Base-by-base conservation (phyloP, 2,888 invertebrate genomes). In the Linyphia triangularis region DNA sequence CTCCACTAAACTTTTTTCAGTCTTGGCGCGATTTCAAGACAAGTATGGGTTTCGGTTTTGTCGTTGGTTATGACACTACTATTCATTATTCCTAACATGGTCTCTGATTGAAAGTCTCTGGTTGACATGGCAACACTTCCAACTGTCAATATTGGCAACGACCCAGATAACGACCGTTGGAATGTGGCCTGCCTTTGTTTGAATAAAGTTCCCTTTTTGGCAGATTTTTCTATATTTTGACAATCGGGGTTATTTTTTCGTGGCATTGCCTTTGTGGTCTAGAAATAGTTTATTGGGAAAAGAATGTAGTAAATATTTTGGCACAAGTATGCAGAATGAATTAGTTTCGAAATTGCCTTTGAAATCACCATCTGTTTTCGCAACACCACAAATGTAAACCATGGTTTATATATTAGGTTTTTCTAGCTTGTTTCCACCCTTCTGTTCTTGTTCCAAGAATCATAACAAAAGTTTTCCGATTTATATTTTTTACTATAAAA, bases 91-190 rank as follows among this genome's bases (percentile, higher is more conserved):
- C 16, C 26, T 19, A 24, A 30, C 69, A 16, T 22, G 0, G 30
- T 51, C n/a, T 26, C 43, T 79, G 63, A 85, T 85, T 78, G 77
- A 72, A 51, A 78, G 63, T 61, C 40, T 40, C 9, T 13, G 4
- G 77, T 85, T 61, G 16, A 51, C 72, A 85, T 77, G 85, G 72
- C 16, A 63, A 85, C 85, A 37, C 40, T 13, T 61, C 28, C 33
- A 72, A 61, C 63, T 85, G 43, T 79, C 72, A 79, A 70, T 85
- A 78, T 63, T 85, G 78, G 85, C 70, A 85, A 43, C 69, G 30
- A 57, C 40, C 85, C 85, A 78, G 63, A 78, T 63, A 43, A 22
- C 30, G n/a, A 43, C n/a, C 63, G 63, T 59, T 70, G 72, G 82
- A 72, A 83, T 83, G 59, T 28, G 16, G 43, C 43, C n/a, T 6